Base-by-base conservation (phyloP, 2,888 invertebrate genomes). In the Alviniconcha strummeri region DNA sequence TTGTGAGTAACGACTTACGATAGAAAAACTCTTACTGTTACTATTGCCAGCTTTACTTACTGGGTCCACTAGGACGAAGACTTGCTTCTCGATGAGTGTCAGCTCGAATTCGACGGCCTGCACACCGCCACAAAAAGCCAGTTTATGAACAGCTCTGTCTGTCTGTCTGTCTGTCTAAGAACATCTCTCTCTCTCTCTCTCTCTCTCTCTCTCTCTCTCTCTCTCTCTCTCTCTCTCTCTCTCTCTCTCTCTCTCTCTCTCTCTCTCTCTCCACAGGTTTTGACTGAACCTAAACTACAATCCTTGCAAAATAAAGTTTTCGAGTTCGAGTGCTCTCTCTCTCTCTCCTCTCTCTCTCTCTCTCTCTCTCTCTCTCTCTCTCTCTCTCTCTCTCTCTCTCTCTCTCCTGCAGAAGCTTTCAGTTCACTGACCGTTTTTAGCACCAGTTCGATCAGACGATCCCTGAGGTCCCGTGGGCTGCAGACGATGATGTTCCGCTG, bases 401-500 rank as follows among this genome's bases (percentile, higher is more conserved):
- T 64, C 11, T 64, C 64, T 64, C 11, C 36, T 3, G 36, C 15
- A 13, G 15, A 15, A 9, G 11, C 15, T 64, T 64, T 64, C 8
- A 72, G 72, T 36, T 72, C 15, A 57, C 84, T 57, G 83, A 90
- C 91, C 89, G 88, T 86, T 13, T 86, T 82, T 74, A 91, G 84
- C 9, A 91, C 87, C 0, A 85, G 84, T 64, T 89, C 85, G n/a
- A 90, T 90, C 4, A 91, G 87, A 1, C 88, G 85, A 78, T 91
- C 89, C 69, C 86, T 86, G 13, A 87, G 84, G 60, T 91, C 91
- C 13, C 91, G 80, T 0, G 91, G 91, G 81, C 91, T 91, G 83
- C 91, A 91, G 15, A 91, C 86, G 52, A 91, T 85, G n/a, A 91
- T 87, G 17, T 85, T 86, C 15, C 80, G 88, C 82, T 90, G 90